Evolutionary conservation across 64 coral and sea anemone genomes (phyloP).

Genomic region (Pocillopora damicornis): DNA sequence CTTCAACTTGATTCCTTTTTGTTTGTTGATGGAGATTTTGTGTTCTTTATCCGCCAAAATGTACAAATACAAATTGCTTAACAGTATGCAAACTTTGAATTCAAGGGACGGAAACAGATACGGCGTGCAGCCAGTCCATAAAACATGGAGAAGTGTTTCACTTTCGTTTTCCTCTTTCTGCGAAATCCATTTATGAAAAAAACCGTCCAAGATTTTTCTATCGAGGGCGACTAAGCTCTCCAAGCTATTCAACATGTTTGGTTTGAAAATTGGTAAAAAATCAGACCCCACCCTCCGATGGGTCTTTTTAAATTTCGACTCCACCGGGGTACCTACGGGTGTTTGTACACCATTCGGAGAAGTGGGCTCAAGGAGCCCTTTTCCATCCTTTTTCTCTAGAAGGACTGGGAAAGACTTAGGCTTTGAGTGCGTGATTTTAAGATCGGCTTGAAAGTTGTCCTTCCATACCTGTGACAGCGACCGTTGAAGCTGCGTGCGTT

Average conservation of each 20-base stretch:
- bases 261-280: constrained; percentile 70
- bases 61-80: constrained; percentile 84
- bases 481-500: constrained; percentile 87
- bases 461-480: constrained; percentile 96
- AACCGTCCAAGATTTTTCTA: constrained; percentile 52
- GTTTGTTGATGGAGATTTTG: constrained; percentile 59
- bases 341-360: constrained; percentile 21
- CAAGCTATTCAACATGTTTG: constrained; percentile 33
- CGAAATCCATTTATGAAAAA: constrained; percentile 70
- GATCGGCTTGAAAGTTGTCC: constrained; percentile 75
- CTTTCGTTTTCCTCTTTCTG: constrained; percentile 39
- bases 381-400: constrained; percentile 25
- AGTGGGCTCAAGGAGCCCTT: constrained; percentile 20
- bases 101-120: constrained; percentile 72
- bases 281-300: constrained; percentile 81
- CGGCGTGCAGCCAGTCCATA: constrained; percentile 92
- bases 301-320: constrained; percentile 56
- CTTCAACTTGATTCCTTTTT: constrained; percentile 59
- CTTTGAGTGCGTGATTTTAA: constrained; percentile 72
- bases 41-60: constrained; percentile 75
- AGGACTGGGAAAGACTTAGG: constrained; percentile 42
- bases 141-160: constrained; percentile 76
- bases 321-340: constrained; percentile 65
- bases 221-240: constrained; percentile 70
- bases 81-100: constrained; percentile 72